These are phyloP conservation scores for Eupleurogrammus muticus DNA, from an alignment of 2,797 vertebrate species.

Conservation along the genomic window DNA sequence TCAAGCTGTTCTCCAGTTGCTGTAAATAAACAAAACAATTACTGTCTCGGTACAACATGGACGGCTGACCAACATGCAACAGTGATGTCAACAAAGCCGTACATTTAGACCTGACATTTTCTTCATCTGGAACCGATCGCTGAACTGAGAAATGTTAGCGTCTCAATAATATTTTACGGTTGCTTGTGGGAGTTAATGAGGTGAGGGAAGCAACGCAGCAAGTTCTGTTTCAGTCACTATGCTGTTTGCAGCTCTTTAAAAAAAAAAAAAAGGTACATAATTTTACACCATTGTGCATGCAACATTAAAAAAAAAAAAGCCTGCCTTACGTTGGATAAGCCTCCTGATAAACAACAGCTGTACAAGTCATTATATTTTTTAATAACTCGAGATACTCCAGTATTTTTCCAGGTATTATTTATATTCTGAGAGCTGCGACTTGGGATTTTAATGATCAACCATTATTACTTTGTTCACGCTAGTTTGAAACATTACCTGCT, in stretches of 20 bases:
- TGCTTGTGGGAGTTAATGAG: conserved; percentile 65
- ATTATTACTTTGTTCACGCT: conserved; percentile 26
- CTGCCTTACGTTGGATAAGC: no score
- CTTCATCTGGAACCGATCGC: conserved; percentile 63
- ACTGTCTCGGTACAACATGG: conserved; percentile 28
- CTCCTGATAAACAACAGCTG: conserved; percentile 11
- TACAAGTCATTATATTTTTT: not conserved
- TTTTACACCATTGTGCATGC: conserved; percentile 37
- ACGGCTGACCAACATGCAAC: conserved; percentile 34
- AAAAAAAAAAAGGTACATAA: no score
- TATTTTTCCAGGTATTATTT: not conserved
- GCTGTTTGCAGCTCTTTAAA: conserved; percentile 33
- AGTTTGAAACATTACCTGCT: conserved; percentile 29
- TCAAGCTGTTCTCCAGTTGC: conserved; percentile 98
- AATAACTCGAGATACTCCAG: not conserved
- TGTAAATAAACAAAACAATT: conserved; percentile 65
- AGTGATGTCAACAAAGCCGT: conserved; percentile 30
- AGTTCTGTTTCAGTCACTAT: conserved; percentile 35
- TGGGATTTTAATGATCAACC: no score
- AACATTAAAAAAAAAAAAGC: conserved; percentile 40
- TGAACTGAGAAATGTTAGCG: conserved; percentile 61
- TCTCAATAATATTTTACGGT: conserved; percentile 61
- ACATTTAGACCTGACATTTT: conserved; percentile 50
- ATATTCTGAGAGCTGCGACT: not conserved
- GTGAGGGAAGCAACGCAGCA: conserved; percentile 40